Percentiles rank a stretch among this genome's conserved stretches.
These are phyloP conservation scores for Diadromus collaris DNA, from an alignment of 2,888 invertebrate species.

Conservation along the genomic window DNA sequence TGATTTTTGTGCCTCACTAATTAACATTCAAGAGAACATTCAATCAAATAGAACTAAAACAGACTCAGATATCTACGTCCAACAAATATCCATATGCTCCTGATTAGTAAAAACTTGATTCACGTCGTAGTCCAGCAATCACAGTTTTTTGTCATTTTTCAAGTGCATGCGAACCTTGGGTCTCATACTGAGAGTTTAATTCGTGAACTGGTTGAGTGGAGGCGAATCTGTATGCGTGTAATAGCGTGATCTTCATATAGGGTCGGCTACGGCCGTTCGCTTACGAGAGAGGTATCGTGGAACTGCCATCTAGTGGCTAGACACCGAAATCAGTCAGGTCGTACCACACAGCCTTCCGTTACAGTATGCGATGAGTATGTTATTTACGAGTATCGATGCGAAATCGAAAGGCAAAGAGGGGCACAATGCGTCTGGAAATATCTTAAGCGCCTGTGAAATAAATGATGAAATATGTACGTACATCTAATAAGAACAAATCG, in stretches of 20 bases:
- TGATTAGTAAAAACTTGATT: neutral
- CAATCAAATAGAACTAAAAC: neutral
- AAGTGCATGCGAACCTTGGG: neutral
- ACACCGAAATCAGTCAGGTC: neutral
- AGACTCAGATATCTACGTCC: neutral
- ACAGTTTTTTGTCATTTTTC: neutral
- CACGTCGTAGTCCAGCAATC: neutral
- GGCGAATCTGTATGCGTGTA: neutral
- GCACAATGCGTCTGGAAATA: slow-evolving; percentile 17
- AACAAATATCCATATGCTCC: neutral
- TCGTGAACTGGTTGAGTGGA: neutral
- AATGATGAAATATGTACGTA: neutral
- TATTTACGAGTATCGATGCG: neutral
- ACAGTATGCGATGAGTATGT: neutral
- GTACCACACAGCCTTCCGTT: neutral
- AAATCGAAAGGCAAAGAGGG: slow-evolving; percentile 49
- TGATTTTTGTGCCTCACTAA: neutral
- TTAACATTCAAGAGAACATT: neutral
- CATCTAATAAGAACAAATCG: neutral
- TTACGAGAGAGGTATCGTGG: neutral
- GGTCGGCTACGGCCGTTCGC: neutral
- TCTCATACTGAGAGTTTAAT: neutral
- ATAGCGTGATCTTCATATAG: neutral
- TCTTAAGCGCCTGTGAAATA: neutral
- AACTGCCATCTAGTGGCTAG: neutral